Percentiles rank a stretch among this genome's conserved stretches.
Conservation (phyloP, 2,113 vertebrate species). For the Stictonetta naevosa region DNA sequence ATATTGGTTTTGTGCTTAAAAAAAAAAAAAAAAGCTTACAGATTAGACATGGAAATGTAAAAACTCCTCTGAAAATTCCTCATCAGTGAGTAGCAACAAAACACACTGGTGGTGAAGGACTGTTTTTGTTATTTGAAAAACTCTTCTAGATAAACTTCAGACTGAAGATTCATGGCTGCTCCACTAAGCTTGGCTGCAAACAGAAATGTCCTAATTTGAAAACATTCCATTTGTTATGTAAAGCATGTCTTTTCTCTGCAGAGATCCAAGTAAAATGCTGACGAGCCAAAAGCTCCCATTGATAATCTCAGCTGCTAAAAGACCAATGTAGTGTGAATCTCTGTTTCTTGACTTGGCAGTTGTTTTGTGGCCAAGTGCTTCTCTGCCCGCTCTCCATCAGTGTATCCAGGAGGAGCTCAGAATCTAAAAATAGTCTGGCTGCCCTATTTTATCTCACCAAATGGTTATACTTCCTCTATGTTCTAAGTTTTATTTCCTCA, state of each 20-base stretch:
- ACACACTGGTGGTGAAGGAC: not conserved
- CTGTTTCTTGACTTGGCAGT: not conserved
- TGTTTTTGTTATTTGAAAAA: constrained; percentile 29
- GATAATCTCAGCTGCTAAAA: not conserved
- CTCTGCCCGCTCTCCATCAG: not conserved
- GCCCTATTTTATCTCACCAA: not conserved
- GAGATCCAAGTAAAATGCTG: constrained; percentile 12
- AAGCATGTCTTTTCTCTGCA: constrained; percentile 46
- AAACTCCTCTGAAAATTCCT: constrained; percentile 2
- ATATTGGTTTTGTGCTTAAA: not conserved
- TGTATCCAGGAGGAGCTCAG: not conserved
- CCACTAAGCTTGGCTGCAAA: constrained; percentile 13
- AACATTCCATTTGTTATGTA: constrained; percentile 34
- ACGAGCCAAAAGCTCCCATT: not conserved
- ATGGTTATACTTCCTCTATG: not conserved
- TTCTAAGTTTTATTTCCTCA: not conserved
- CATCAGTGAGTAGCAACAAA: not conserved
- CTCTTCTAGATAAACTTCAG: constrained; percentile 22
- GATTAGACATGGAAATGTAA: not conserved
- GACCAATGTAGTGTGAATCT: not conserved
- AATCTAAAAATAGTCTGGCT: not conserved
- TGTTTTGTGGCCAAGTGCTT: not conserved
- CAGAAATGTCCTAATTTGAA: constrained; percentile 25
- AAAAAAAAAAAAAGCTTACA: not conserved
- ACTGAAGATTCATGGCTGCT: not conserved